Evolutionary conservation across 2,113 vertebrate genomes (phyloP), one percentile per base, ranked within the genome.

Genomic region (Apteryx mantelli): DNA sequence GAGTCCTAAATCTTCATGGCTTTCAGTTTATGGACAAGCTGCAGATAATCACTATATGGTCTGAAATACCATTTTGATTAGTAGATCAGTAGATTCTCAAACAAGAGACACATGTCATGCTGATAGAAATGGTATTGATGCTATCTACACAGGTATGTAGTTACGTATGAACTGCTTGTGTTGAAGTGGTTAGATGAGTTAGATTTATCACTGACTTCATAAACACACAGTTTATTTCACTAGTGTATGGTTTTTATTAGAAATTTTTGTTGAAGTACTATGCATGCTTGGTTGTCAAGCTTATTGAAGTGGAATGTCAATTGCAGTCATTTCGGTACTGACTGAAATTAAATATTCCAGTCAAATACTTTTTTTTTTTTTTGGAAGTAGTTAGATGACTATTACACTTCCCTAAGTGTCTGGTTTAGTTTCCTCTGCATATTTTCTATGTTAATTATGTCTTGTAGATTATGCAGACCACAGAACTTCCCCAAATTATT

Each of bases 371-470:
- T 13, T 61, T 25, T 11, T 65, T 70, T 50, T 53, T 87, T 25
- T 63, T 11, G 0, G 32, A n/a, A 61, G 84, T 53, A 44, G 15
- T 61, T 46, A 44, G 16, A 42, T 85, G 78, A 88, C 77, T 96
- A 36, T 80, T 55, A 30, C 48, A 82, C 18, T 95, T 88, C 82
- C 73, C 34, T 19, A 82, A 82, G 75, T 66, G 91, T 85, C 85
- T 95, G 78, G 63, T 89, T 96, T 88, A 70, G 82, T 80, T 96
- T 88, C 63, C 79, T 91, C 71, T 89, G 17, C 78, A 19, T 93
- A 42, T 87, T 85, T 82, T 81, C 53, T 70, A 5, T 86, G 44
- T 36, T 93, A 94, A 86, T 96, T 48, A 53, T 0, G 4, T 76
- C 80, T 83, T 53, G 24, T 32, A 87, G 42, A 42, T 53, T 6